Percentiles rank a stretch among this genome's conserved stretches.
Evolutionary conservation across 2,888 invertebrate species (phyloP).

Genomic region (Syrphus vitripennis): DNA sequence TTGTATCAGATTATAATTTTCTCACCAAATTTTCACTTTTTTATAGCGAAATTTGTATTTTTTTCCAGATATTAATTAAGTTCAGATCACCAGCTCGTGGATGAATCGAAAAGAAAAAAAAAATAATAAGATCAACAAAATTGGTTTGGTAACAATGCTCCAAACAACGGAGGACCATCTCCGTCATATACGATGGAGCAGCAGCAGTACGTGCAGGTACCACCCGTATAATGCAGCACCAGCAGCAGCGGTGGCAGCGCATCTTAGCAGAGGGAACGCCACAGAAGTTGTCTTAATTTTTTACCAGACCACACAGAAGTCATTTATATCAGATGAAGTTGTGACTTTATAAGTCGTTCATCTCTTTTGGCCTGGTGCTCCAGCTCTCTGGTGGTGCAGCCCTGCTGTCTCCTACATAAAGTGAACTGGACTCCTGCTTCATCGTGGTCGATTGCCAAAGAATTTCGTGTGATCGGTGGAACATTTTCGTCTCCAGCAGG

Average conservation of each 20-base stretch:
- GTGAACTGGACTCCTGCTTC: slow-evolving; percentile 48
- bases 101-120: neutral
- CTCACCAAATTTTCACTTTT: too few species aligned
- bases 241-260: neutral
- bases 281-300: slow-evolving; percentile 73
- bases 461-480: slow-evolving; percentile 66
- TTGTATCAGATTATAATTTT: too few species aligned
- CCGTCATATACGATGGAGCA: neutral
- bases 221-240: slow-evolving; percentile 13
- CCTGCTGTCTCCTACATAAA: slow-evolving; percentile 63
- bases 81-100: neutral
- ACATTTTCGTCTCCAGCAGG: slow-evolving; percentile 68
- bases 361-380: slow-evolving; percentile 45
- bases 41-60: too few species aligned
- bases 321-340: slow-evolving; percentile 72
- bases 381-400: slow-evolving; percentile 51
- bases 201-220: neutral
- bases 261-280: slow-evolving; percentile 50
- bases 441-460: slow-evolving; percentile 43
- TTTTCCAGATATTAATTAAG: neutral
- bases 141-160: neutral
- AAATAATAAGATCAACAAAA: neutral
- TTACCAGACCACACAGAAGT: slow-evolving; percentile 73
- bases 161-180: neutral
- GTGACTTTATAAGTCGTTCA: slow-evolving; percentile 68